Conservation (phyloP, 2,888 invertebrate species). For the Crossocerus cetratus region DNA sequence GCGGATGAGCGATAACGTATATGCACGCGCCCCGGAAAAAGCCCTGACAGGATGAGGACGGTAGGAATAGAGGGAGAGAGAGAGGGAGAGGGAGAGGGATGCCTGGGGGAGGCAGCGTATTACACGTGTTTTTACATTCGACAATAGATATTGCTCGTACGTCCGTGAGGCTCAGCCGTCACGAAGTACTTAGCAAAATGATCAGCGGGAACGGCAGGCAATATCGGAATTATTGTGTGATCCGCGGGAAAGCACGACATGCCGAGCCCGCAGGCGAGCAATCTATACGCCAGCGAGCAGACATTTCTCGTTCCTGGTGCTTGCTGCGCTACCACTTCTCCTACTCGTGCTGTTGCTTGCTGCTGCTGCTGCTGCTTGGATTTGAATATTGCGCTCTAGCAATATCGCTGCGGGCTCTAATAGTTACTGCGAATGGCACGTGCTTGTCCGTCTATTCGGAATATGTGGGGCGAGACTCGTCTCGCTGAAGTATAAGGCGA, state of each 20-base stretch:
- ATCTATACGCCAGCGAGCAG: conserved; percentile 72
- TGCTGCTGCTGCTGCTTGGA: conserved; percentile 60
- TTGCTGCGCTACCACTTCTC: no score
- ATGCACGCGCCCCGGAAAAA: conserved; percentile 1
- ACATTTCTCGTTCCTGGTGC: conserved; percentile 63
- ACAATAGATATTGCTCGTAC: conserved; percentile 50
- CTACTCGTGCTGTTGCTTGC: no score
- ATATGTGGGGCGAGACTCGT: conserved; percentile 33
- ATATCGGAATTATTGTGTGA: conserved; percentile 75
- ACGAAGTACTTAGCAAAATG: conserved; percentile 71
- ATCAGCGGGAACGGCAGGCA: conserved; percentile 73
- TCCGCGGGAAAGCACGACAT: conserved; percentile 66
- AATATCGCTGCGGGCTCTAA: conserved; percentile 73
- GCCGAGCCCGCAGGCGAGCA: conserved; percentile 69
- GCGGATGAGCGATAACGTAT: conserved; percentile 36
- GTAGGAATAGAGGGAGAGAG: conserved; percentile 23
- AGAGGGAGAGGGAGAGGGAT: no score
- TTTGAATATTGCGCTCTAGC: conserved; percentile 74
- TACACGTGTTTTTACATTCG: conserved; percentile 28
- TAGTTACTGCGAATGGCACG: conserved; percentile 72
- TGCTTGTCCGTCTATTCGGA: conserved; percentile 59
- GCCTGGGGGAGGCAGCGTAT: no score
- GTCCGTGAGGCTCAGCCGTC: conserved; percentile 55
- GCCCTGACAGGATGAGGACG: not conserved
- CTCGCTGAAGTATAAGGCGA: conserved; percentile 38